phyloP scores from a whole-genome alignment of 2,113 vertebrate genomes.

The Scortum barcoo region DNA sequence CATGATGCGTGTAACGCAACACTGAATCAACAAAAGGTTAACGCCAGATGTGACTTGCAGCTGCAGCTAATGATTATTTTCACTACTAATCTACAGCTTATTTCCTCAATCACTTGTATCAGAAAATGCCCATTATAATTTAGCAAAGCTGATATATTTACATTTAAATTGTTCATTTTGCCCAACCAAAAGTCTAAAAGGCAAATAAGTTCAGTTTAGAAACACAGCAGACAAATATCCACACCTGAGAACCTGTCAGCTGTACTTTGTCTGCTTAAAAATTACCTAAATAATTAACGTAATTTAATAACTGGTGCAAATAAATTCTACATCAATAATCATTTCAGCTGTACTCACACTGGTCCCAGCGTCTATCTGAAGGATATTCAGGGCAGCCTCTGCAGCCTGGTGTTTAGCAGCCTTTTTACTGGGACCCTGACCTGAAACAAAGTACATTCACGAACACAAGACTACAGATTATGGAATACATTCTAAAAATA shows the following conservation, averaged over 20 bases:
- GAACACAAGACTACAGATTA: not conserved
- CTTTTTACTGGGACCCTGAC: constrained; percentile 92
- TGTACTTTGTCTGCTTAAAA: not conserved
- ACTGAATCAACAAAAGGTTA: not conserved
- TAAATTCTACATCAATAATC: not conserved
- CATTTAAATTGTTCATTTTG: not conserved
- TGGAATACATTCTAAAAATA: not conserved
- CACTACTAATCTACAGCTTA: not conserved
- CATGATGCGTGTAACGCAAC: not conserved
- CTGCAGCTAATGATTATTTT: not conserved
- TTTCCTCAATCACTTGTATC: not conserved
- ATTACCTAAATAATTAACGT: not conserved
- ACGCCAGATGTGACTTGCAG: not conserved
- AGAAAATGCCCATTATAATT: not conserved
- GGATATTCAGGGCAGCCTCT: constrained; percentile 85
- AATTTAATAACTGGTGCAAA: not conserved
- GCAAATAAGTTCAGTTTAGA: not conserved
- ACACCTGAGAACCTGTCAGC: not conserved
- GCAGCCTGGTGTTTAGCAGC: constrained; percentile 92
- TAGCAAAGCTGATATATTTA: not conserved
- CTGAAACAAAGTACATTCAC: constrained; percentile 73
- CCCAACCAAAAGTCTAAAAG: not conserved
- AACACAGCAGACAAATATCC: not conserved
- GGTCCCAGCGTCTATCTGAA: constrained; percentile 83
- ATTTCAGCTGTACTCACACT: constrained; percentile 80